Evolutionary conservation across 2,113 vertebrate species (phyloP), one percentile per base, ranked within the genome.

Genomic region (Siphamia tubifer): DNA sequence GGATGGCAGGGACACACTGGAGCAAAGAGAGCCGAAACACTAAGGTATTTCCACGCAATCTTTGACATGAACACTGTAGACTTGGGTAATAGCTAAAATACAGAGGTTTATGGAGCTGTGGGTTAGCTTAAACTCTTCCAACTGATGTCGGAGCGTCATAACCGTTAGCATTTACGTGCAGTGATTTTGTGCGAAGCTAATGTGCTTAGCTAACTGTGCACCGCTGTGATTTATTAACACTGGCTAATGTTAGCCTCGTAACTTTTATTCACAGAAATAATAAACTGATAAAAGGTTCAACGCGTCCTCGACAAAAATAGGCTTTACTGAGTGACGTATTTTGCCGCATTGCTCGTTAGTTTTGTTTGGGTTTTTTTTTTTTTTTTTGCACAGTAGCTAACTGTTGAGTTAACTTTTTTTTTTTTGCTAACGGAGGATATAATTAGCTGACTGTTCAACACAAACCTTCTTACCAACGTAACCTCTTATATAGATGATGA

Each of bases 1-100:
- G 95, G 94, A 96, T 96, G 95, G 94, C 95, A 93, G 93, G 94
- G 94, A 91, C 86, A 86, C 84, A 69, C 87, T 75, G 93, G 93
- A 92, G 93, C 78, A 58, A 77, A 47, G 66, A 58, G 71, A 47
- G 75, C 74, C 80, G 75, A 81, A 80, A 84, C 27, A 62, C 60
- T 55, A 78, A 84, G 92, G 91, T 92, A 86, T 54, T 70, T 47
- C 10, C 2, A 20, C 17, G 4, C 2, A 4, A 32, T 6, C 13
- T 5, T 1, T 11, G 30, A 0, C 19, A 2, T 1, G 12, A 4
- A 0, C 12, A 34, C 3, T 7, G 20, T 1, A 1, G 1, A 49
- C 17, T 19, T 0, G 0, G 5, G 20, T 16, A 16, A 9, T 32
- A 6, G 5, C 30, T 10, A 1, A 13, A 13, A 15, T 13, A 7